These are phyloP conservation scores for Tonatia bakeri DNA, from an alignment of 2,113 vertebrate species.

Conservation along the genomic window DNA sequence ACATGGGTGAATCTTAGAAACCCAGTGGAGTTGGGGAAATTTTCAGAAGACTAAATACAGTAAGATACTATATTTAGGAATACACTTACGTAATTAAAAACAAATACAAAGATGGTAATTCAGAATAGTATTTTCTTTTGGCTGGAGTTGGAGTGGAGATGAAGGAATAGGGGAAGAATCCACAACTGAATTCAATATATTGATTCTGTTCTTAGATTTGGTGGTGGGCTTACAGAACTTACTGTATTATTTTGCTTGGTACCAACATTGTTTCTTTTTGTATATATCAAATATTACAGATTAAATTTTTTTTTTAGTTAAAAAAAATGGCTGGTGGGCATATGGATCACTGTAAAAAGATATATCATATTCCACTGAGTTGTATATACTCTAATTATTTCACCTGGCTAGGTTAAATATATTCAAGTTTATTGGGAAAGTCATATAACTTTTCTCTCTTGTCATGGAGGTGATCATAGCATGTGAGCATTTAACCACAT, in stretches of 20 bases:
- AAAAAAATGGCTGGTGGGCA: neutral
- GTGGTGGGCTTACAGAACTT: neutral
- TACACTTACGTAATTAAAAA: neutral
- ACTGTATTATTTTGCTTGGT: constrained; percentile 28
- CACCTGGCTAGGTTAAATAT: neutral
- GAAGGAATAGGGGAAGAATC: neutral
- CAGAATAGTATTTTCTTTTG: neutral
- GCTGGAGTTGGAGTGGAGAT: neutral
- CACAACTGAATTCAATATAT: neutral
- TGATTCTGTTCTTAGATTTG: neutral
- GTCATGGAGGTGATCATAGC: neutral
- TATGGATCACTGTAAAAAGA: neutral
- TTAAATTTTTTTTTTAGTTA: neutral
- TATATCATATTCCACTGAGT: neutral
- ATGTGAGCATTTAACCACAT: neutral
- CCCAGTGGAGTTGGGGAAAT: no score
- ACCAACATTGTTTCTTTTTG: neutral
- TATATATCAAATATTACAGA: neutral
- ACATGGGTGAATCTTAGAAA: no score
- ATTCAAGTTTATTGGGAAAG: neutral
- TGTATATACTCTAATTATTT: neutral
- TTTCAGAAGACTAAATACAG: no score
- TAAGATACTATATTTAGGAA: no score
- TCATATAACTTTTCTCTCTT: neutral
- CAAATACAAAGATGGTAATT: neutral